phyloP scores from a whole-genome alignment of 2,888 invertebrate species.

The Hipparchia sbordonii region DNA sequence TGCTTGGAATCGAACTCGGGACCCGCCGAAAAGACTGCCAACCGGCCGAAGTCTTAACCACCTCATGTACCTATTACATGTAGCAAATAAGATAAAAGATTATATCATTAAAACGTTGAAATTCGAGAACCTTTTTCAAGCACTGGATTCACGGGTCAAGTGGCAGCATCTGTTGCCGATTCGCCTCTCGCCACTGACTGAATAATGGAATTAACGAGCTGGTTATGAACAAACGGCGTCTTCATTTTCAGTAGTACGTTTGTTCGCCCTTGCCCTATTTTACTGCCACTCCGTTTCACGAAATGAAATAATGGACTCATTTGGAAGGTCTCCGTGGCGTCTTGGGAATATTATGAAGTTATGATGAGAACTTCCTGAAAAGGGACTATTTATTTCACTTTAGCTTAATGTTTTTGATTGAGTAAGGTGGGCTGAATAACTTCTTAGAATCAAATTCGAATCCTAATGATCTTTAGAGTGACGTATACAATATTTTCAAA shows the following conservation, averaged over 20 bases:
- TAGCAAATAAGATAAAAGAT: constrained; percentile 19
- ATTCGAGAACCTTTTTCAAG: constrained; percentile 43
- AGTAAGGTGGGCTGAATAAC: neutral
- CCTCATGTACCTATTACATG: neutral
- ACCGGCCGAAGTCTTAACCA: neutral
- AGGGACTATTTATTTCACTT: constrained; percentile 24
- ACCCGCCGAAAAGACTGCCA: too few species aligned
- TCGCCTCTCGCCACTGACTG: constrained; percentile 74
- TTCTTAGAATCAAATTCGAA: neutral
- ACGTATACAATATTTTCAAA: too few species aligned
- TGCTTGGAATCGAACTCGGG: too few species aligned
- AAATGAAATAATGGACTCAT: constrained; percentile 76
- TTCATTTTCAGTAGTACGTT: constrained; percentile 78
- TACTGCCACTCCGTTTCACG: constrained; percentile 77
- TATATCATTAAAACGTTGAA: constrained; percentile 39
- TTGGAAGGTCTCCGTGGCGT: constrained; percentile 63
- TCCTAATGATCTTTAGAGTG: neutral
- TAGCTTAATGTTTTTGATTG: constrained; percentile 3
- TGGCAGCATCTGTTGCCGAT: constrained; percentile 77
- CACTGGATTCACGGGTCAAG: constrained; percentile 62
- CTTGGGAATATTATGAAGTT: constrained; percentile 66
- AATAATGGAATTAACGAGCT: constrained; percentile 82
- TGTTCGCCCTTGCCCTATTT: constrained; percentile 75
- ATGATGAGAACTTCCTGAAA: constrained; percentile 52
- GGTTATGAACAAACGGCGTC: constrained; percentile 82